Percentiles rank a stretch among this genome's conserved stretches.
Evolutionary conservation across 1,140 invertebrate species (phyloP).

Genomic region (Scylla paramamosain): DNA sequence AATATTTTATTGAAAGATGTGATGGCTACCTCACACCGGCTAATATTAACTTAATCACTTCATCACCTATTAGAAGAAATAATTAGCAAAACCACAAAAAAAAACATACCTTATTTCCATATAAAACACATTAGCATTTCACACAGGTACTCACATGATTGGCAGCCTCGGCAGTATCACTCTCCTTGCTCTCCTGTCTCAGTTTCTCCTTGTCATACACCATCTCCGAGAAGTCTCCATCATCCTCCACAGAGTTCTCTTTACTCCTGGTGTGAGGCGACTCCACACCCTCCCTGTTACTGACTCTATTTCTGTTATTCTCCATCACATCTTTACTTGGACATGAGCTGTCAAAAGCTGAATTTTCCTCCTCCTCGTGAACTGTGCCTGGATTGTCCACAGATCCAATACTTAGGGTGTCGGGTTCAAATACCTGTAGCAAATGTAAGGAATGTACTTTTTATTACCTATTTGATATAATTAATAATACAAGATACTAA

Average conservation of each 20-base stretch:
- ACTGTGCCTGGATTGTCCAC: slow-evolving; percentile 67
- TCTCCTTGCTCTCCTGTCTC: slow-evolving; percentile 69
- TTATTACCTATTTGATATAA: background rate
- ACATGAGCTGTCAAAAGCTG: background rate
- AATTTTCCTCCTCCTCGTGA: slow-evolving; percentile 77
- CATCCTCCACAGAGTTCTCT: slow-evolving; percentile 35
- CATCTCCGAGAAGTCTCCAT: slow-evolving; percentile 9
- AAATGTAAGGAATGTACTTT: background rate
- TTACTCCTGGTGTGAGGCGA: slow-evolving; percentile 4
- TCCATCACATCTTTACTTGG: slow-evolving; percentile 12
- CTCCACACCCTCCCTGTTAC: background rate
- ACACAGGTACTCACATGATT: slow-evolving; percentile 60
- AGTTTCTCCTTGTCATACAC: slow-evolving; percentile 49
- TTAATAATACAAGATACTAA: background rate
- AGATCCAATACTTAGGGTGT: slow-evolving; percentile 79
- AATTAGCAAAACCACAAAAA: too few relatives aligned
- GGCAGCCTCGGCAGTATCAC: slow-evolving; percentile 62
- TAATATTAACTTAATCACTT: too few relatives aligned
- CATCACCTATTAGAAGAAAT: too few relatives aligned
- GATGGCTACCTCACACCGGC: too few relatives aligned
- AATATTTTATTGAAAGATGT: too few relatives aligned
- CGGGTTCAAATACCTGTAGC: slow-evolving; percentile 80
- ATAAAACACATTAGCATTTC: too few relatives aligned
- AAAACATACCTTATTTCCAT: too few relatives aligned
- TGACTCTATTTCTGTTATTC: background rate